phyloP scores from a whole-genome alignment of 2,797 vertebrate genomes.

The Petrocephalus schoutedeni region DNA sequence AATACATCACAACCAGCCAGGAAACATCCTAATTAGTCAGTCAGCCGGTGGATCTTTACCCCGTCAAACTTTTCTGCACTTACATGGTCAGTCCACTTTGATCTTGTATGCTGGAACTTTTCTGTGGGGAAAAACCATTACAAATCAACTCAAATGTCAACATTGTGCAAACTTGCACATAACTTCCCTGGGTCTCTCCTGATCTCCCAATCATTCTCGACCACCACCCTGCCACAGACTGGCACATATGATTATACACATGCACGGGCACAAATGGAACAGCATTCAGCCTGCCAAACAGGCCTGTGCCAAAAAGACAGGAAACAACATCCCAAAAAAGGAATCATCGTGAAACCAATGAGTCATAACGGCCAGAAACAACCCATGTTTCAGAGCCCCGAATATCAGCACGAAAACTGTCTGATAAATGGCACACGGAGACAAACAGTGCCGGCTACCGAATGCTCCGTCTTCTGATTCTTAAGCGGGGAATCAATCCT shows the following conservation, averaged over 20 bases:
- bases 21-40: not conserved
- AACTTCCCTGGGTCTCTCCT: slow-evolving; percentile 18
- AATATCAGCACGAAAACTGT: not conserved
- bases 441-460: not conserved
- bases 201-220: slow-evolving; percentile 36
- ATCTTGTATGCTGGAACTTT: not conserved
- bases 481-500: not conserved
- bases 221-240: slow-evolving; percentile 25
- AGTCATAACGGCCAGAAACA: not conserved
- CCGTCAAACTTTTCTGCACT: not conserved
- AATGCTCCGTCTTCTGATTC: not conserved
- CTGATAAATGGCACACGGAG: not conserved
- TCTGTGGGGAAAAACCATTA: slow-evolving; percentile 6
- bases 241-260: not conserved
- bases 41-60: not conserved
- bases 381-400: not conserved
- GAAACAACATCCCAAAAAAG: not conserved
- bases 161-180: not conserved
- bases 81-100: slow-evolving; percentile 6
- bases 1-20: not conserved
- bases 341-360: not conserved
- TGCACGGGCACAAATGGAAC: not conserved
- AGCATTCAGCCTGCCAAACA: not conserved
- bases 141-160: not conserved
- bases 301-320: not conserved